Evolutionary conservation across 2,888 invertebrate species (phyloP), one percentile per base, ranked within the genome.

Genomic region (Euspilapteryx auroguttella): DNA sequence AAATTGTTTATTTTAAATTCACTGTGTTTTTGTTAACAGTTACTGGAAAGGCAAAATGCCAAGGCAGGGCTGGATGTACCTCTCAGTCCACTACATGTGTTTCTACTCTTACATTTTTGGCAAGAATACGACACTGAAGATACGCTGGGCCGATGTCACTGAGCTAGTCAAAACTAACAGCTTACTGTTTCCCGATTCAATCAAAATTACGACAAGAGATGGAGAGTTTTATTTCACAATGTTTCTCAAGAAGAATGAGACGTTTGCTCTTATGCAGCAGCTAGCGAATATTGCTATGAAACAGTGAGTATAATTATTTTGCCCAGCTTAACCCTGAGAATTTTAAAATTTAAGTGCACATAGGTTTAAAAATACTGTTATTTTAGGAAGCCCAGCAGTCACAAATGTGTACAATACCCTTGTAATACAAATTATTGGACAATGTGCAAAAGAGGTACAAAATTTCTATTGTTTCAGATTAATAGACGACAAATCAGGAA

Each of bases 241-340:
- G 83, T 88, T 98, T 48, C 65, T 94, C 38, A 88, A 85, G 51
- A 89, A 91, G 51, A 83, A 82, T 30, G 96, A 98, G 57, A 94
- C 95, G 0, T 95, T 88, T 59, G 81, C 85, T 10, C 61, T 98
- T 41, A 95, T 97, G 86, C 90, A 94, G 49, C 97, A 97, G 56
- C 76, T 99, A 23, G 93, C 94, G 29, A 97, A 97, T 73, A 85
- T 97, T 69, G 96, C 97, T 32, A 96, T 98, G 86, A 94, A 94
- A 79, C 85, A 89, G 84, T 84, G 55, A 76, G 73, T 58, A 21
- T 27, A 14, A n/a, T 24, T 24, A n/a, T n/a, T n/a, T n/a, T n/a
- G n/a, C n/a, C n/a, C n/a, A n/a, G n/a, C n/a, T n/a, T n/a, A n/a
- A n/a, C n/a, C n/a, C n/a, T n/a, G n/a, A n/a, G n/a, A n/a, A n/a